These are phyloP conservation scores for Brenthis ino DNA, from an alignment of 2,888 invertebrate species.

Conservation along the genomic window DNA sequence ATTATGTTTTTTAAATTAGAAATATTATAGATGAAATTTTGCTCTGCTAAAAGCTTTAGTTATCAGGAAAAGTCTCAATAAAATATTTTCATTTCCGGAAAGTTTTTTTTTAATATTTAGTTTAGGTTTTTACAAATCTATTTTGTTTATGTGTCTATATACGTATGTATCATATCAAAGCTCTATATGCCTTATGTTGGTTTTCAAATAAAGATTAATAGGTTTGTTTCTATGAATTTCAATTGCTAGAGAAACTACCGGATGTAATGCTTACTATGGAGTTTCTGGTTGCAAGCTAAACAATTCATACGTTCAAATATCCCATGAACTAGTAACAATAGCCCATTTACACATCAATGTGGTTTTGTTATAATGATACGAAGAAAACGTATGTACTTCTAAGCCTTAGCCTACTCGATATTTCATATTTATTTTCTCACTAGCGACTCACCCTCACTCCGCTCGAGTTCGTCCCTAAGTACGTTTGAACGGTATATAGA, in stretches of 20 bases:
- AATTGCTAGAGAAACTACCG: conserved; percentile 33
- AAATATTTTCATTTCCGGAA: no score
- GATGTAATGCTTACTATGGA: conserved; percentile 38
- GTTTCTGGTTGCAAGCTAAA: conserved; percentile 65
- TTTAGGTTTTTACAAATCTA: no score
- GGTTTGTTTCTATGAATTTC: conserved; percentile 32
- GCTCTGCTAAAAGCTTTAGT: no score
- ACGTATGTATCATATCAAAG: background rate
- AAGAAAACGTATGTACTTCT: conserved; percentile 8
- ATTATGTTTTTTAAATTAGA: no score
- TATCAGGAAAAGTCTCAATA: no score
- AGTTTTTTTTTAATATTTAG: no score
- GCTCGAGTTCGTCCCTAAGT: no score
- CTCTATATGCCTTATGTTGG: background rate
- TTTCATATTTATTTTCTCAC: background rate
- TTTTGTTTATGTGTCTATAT: no score
- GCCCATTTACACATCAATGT: conserved; percentile 69
- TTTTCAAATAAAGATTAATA: background rate
- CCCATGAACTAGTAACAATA: conserved; percentile 72
- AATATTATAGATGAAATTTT: no score
- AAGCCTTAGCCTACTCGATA: background rate
- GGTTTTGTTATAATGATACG: conserved; percentile 65
- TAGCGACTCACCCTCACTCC: no score
- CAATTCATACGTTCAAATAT: conserved; percentile 60
- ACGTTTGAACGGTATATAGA: no score